phyloP scores from a whole-genome alignment of 2,113 vertebrate genomes.

The Pachypanchax playfairii region DNA sequence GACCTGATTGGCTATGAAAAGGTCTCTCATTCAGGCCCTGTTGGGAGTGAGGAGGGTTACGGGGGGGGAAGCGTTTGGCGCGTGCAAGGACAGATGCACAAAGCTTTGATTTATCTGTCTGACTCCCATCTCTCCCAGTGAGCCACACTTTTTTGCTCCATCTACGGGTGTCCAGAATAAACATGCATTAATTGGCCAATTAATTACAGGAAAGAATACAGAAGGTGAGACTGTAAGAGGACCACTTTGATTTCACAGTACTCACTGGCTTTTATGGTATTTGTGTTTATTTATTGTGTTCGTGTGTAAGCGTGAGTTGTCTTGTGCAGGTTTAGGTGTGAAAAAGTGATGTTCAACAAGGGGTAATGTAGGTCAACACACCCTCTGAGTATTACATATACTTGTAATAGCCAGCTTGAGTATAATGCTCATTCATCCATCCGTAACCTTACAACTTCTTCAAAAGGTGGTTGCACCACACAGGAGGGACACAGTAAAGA shows the following conservation, averaged over 20 bases:
- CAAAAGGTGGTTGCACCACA: conserved; percentile 9
- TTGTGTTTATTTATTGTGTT: conserved; percentile 5
- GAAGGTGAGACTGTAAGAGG: conserved; percentile 58
- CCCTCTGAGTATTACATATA: conserved; percentile 62
- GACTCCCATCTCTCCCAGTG: conserved; percentile 69
- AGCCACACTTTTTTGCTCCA: conserved; percentile 52
- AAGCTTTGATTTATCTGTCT: conserved; percentile 80
- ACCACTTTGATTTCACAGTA: conserved; percentile 60
- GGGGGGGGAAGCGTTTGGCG: conserved; percentile 64
- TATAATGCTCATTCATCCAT: conserved; percentile 44
- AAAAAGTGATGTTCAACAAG: conserved; percentile 56
- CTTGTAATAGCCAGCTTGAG: conserved; percentile 46
- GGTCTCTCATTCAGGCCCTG: conserved; percentile 68
- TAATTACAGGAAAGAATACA: conserved; percentile 76
- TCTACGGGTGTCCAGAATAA: conserved; percentile 75
- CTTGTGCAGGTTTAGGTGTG: conserved; percentile 27
- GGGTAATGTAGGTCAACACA: conserved; percentile 75
- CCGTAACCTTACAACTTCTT: conserved; percentile 37
- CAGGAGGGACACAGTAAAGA: conserved; percentile 24
- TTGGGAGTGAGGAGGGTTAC: conserved; percentile 66
- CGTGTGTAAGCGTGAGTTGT: conserved; percentile 14
- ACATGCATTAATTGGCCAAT: conserved; percentile 80
- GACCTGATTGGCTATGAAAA: conserved; percentile 77
- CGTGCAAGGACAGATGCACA: conserved; percentile 73
- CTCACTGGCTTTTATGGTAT: conserved; percentile 38